Base-by-base conservation (phyloP, 2,888 invertebrate species). In the Nycteola revayana region DNA sequence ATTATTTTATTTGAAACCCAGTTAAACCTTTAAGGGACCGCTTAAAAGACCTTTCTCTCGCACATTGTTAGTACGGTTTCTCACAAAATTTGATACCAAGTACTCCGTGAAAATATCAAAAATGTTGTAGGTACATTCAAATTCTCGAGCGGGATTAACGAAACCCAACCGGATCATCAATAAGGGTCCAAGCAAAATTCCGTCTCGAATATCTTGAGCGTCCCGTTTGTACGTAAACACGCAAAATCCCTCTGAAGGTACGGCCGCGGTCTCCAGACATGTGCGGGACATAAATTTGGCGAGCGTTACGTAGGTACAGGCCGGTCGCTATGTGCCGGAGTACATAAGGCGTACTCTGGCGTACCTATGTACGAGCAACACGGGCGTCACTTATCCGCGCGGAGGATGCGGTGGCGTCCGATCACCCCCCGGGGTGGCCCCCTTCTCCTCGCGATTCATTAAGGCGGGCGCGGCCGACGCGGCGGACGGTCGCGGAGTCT, bases 271-370 rank as follows among this genome's bases (percentile, higher is more conserved):
- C 85, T 83, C 83, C 67, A 88, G 87, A 86, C 87, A 88, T 88
- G 87, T 87, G 84, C 87, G 84, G 85, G 83, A 87, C 87, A 88
- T 87, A 88, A 88, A 88, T 87, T 87, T 86, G 87, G 87, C 79
- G 79, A 83, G 75, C 79, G 84, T 80, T 84, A 81, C 85, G 80
- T 84, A 84, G 83, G 79, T 83, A 81, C 75, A 73, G 81, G 78
- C 82, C 77, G 81, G 82, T 68, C 74, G 78, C 78, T 85, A 85
- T 84, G 75, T 86, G 66, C 79, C 65, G 59, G 58, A 62, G 67
- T 86, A 87, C 74, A 87, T 86, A 87, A 81, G 84, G 77, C 66
- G 73, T 77, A 81, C 76, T 86, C 86, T 81, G 84, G 77, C 64
- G 73, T 77, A 81, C 76, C 70, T 78, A 80, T 76, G 76, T 79